These are phyloP conservation scores for Charadrius vociferus DNA, from an alignment of 2,113 vertebrate genomes.

Conservation along the genomic window DNA sequence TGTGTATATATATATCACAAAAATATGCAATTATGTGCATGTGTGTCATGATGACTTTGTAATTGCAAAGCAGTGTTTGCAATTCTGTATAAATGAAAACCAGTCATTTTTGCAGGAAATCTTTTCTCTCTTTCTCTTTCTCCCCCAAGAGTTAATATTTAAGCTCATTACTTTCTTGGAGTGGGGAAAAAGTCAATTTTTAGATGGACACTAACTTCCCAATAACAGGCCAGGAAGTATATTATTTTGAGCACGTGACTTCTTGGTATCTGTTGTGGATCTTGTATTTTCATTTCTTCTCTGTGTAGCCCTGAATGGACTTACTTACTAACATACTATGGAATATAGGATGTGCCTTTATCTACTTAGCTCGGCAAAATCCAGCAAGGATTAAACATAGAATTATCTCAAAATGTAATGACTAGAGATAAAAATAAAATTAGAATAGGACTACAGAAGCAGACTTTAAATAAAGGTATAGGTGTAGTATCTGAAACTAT, in stretches of 20 bases:
- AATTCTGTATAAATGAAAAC: background rate
- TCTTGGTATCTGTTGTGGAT: background rate
- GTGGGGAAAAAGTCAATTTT: background rate
- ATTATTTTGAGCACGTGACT: background rate
- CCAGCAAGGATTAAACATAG: background rate
- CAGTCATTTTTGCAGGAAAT: fast-evolving
- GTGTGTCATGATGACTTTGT: background rate
- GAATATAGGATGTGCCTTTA: background rate
- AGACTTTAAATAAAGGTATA: background rate
- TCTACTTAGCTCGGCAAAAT: background rate
- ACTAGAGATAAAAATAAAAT: background rate
- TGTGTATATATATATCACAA: background rate
- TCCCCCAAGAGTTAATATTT: background rate
- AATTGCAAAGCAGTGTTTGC: background rate
- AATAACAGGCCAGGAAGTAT: background rate
- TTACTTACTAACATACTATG: background rate
- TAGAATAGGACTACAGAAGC: background rate
- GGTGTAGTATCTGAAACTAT: background rate
- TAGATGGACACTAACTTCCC: background rate
- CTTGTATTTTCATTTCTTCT: background rate
- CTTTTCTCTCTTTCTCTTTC: no score
- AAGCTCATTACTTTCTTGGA: background rate
- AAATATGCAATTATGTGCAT: fast-evolving
- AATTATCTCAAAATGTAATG: background rate
- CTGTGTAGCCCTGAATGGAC: background rate